Conservation (phyloP, 2,888 invertebrate species). For the Phania funesta region DNA sequence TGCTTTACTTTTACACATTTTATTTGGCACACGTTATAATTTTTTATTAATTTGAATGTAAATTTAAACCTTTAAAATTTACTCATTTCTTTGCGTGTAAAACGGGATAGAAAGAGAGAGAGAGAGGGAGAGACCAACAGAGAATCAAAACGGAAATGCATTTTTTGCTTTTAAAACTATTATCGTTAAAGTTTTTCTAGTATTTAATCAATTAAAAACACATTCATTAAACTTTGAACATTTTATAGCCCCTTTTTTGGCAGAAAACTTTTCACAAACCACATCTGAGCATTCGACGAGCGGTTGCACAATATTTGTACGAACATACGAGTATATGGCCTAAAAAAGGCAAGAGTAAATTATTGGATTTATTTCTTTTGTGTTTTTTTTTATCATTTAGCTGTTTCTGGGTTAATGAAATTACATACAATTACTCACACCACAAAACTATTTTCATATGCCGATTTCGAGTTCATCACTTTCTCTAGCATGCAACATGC, state of each 20-base stretch:
- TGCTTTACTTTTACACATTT: too few relatives aligned
- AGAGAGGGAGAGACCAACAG: too few relatives aligned
- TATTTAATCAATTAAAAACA: slow-evolving; percentile 63
- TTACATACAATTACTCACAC: slow-evolving; percentile 22
- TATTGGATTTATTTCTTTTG: neutral
- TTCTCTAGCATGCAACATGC: slow-evolving; percentile 31
- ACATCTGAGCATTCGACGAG: neutral
- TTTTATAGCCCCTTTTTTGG: neutral
- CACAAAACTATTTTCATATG: too few relatives aligned
- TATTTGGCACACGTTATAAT: too few relatives aligned
- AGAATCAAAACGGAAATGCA: neutral
- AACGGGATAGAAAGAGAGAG: too few relatives aligned
- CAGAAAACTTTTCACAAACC: neutral
- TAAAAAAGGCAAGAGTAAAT: neutral
- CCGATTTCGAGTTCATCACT: neutral
- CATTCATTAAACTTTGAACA: slow-evolving; percentile 38
- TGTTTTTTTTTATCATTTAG: neutral
- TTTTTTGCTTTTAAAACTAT: slow-evolving; percentile 38
- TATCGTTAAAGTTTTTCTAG: slow-evolving; percentile 49
- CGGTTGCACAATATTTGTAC: neutral
- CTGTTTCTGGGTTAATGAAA: slow-evolving; percentile 39
- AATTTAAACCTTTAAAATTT: too few relatives aligned
- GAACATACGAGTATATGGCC: neutral
- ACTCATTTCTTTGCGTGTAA: too few relatives aligned
- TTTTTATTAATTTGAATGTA: too few relatives aligned